Evolutionary conservation across 2,113 vertebrate species (phyloP).

Genomic region (Salvelinus fontinalis): DNA sequence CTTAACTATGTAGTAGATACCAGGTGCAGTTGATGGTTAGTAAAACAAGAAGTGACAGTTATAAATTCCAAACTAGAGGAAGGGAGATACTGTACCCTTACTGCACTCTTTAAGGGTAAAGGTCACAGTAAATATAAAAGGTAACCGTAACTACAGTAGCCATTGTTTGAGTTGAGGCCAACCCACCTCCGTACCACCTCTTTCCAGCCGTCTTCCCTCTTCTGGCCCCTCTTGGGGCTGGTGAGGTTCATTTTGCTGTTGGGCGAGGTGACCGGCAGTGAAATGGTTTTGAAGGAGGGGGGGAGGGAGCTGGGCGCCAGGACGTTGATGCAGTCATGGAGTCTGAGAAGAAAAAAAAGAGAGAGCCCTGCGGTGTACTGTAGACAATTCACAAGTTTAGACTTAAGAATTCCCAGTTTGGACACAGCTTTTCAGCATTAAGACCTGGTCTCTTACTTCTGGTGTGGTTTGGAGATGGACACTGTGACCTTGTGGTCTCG

Average conservation of each 20-base stretch:
- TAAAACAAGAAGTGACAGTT: neutral
- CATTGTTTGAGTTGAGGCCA: neutral
- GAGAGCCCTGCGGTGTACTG: neutral
- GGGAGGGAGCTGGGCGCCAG: constrained; percentile 74
- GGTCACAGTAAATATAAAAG: neutral
- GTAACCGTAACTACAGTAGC: neutral
- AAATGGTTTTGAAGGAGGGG: constrained; percentile 77
- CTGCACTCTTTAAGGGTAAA: neutral
- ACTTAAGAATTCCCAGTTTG: neutral
- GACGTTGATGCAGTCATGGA: constrained; percentile 79
- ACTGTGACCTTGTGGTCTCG: constrained; percentile 83
- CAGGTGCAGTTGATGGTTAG: too few relatives aligned
- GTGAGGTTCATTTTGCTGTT: constrained; percentile 84
- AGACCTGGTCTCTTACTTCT: constrained; percentile 47
- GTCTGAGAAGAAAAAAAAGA: constrained; percentile 56
- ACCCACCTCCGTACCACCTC: constrained; percentile 86
- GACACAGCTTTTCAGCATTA: neutral
- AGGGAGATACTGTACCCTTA: neutral
- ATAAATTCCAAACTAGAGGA: neutral
- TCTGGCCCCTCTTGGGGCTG: constrained; percentile 86
- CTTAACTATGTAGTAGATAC: neutral
- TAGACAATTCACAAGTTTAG: too few relatives aligned
- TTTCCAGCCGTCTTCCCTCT: constrained; percentile 92
- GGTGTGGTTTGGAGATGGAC: constrained; percentile 76
- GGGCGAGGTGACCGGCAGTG: constrained; percentile 81